A percentile compares a stretch with the other conserved stretches of the same genome.
Conservation (phyloP, 2,113 vertebrate species). For the Salvelinus namaycush region DNA sequence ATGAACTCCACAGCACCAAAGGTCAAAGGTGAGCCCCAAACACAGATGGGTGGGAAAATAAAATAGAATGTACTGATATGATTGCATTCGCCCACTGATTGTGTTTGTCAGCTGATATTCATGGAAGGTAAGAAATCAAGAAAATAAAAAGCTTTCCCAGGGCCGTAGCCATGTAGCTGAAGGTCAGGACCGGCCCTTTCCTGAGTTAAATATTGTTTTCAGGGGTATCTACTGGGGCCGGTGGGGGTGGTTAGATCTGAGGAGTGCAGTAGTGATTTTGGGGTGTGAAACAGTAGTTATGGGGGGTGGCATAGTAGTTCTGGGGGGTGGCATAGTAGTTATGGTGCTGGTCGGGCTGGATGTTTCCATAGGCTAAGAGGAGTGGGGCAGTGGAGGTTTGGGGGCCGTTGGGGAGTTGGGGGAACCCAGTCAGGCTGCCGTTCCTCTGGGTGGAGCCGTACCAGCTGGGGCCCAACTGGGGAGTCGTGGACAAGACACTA, state of each 20-base stretch:
- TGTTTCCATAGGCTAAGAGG: slow-evolving; percentile 81
- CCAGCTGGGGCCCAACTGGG: slow-evolving; percentile 81
- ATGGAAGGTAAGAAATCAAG: background rate
- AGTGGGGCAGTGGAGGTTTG: slow-evolving; percentile 81
- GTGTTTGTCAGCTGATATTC: slow-evolving; percentile 1
- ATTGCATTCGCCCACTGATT: slow-evolving; percentile 38
- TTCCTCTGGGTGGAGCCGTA: slow-evolving; percentile 86
- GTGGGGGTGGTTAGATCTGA: slow-evolving; percentile 69
- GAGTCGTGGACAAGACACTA: slow-evolving; percentile 75
- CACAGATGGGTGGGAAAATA: background rate
- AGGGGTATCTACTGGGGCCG: slow-evolving; percentile 22
- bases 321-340: slow-evolving; percentile 72
- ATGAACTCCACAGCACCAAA: background rate
- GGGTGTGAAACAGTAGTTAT: slow-evolving; percentile 61
- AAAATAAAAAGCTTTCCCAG: background rate
- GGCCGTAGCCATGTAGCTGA: background rate
- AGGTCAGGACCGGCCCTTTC: background rate
- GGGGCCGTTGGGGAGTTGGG: slow-evolving; percentile 57
- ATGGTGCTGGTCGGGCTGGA: slow-evolving; percentile 78
- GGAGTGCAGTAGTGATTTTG: slow-evolving; percentile 68
- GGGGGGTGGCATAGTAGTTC: slow-evolving; percentile 51
- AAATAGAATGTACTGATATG: background rate
- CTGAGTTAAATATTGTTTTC: background rate
- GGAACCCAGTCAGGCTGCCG: slow-evolving; percentile 52
- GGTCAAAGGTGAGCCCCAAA: background rate